phyloP scores from a whole-genome alignment of 2,797 vertebrate genomes.

The Onychomys leucogaster region DNA sequence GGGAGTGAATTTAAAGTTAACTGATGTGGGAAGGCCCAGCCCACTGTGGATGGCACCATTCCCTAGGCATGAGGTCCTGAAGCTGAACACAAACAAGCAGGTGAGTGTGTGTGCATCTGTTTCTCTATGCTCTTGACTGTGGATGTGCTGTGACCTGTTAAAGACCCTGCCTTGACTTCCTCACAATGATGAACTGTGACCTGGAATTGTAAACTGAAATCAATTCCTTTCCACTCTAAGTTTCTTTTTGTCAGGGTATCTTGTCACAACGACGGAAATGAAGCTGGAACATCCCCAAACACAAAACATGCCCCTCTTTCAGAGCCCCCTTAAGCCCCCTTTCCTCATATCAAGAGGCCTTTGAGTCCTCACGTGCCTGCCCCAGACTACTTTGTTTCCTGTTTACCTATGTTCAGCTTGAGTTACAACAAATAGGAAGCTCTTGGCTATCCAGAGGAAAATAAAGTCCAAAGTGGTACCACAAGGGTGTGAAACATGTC shows the following conservation, averaged over 20 bases:
- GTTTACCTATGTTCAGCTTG: not conserved
- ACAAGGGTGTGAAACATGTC: not conserved
- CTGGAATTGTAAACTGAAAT: not conserved
- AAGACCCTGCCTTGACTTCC: not conserved
- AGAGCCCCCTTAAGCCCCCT: accelerated
- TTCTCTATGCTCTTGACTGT: not conserved
- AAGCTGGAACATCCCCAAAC: not conserved
- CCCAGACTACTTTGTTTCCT: accelerated
- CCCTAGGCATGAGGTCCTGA: not conserved
- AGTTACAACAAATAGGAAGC: not conserved
- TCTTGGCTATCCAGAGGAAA: not conserved
- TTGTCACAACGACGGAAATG: not conserved
- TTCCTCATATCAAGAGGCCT: accelerated
- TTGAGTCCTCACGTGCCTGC: accelerated
- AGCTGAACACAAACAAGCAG: not conserved
- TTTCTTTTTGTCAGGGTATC: not conserved
- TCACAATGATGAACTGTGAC: not conserved
- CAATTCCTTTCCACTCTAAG: not conserved
- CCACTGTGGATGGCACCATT: too few relatives aligned
- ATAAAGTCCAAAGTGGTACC: not conserved
- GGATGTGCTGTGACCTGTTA: too few relatives aligned
- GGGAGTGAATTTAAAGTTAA: not conserved
- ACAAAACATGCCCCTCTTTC: accelerated
- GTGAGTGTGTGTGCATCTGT: not conserved
- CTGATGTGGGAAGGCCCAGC: not conserved